These are phyloP conservation scores for Lacerta agilis DNA, from an alignment of 2,797 vertebrate genomes.

Conservation along the genomic window DNA sequence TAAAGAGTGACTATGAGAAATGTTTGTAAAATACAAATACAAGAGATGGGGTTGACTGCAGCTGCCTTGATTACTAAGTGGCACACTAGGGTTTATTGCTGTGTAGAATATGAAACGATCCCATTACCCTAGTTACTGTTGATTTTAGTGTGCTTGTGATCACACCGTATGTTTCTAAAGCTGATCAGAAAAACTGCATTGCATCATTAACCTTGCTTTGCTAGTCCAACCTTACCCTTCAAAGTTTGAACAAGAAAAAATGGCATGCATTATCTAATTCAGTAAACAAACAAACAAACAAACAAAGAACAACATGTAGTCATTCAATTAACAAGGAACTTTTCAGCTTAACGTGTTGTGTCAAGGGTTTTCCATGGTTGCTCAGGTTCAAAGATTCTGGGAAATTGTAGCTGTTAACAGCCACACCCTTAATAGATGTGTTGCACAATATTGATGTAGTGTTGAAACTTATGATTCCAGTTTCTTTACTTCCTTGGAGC, in stretches of 20 bases:
- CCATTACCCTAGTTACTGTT: not conserved
- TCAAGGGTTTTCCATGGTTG: too few species aligned
- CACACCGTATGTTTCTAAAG: not conserved
- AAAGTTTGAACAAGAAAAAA: not conserved
- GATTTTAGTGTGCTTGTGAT: not conserved
- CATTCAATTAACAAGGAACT: too few species aligned
- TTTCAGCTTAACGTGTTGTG: too few species aligned
- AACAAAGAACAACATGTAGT: too few species aligned
- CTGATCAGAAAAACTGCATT: not conserved
- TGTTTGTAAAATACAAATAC: not conserved
- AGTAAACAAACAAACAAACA: too few species aligned
- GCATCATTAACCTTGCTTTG: not conserved
- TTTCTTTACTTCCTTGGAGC: too few species aligned
- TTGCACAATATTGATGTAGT: too few species aligned
- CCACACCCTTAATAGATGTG: too few species aligned
- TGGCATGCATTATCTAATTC: not conserved
- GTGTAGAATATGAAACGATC: not conserved
- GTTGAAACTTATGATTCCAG: too few species aligned
- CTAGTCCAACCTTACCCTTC: not conserved
- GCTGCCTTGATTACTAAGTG: not conserved
- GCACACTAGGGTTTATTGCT: not conserved
- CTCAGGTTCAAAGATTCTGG: too few species aligned
- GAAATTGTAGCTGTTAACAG: too few species aligned
- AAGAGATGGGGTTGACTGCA: not conserved
- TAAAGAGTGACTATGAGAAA: not conserved